A percentile compares a stretch with the other conserved stretches of the same genome.
Conservation (phyloP, 1,140 invertebrate species). For the Pogonus chalceus region DNA sequence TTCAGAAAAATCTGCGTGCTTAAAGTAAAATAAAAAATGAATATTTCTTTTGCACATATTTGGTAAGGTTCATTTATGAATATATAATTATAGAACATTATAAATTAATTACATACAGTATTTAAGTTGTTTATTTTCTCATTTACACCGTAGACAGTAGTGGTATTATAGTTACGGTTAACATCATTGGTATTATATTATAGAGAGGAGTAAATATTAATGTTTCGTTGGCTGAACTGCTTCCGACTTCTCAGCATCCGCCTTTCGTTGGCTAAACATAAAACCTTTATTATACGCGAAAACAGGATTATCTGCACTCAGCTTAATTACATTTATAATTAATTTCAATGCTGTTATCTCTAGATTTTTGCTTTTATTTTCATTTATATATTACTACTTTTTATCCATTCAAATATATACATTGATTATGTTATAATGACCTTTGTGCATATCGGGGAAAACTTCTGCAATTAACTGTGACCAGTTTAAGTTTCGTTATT, state of each 20-base stretch:
- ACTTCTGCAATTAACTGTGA: constrained; percentile 1
- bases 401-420: background rate
- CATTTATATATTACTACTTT: background rate
- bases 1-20: no score
- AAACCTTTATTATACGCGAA: background rate
- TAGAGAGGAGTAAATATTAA: no score
- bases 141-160: no score
- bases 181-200: no score
- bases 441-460: background rate
- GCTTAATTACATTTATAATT: constrained; percentile 6
- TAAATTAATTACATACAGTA: no score
- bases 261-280: background rate
- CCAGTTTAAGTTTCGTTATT: background rate
- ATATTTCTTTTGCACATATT: no score
- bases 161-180: no score
- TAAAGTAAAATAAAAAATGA: no score
- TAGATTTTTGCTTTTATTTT: background rate
- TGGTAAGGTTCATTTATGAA: no score
- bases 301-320: background rate
- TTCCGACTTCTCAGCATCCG: constrained; percentile 2
- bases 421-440: background rate
- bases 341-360: background rate
- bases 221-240: no score
- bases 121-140: no score
- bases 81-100: no score